Evolutionary conservation across 2,888 invertebrate species (phyloP).

Genomic region (Cryptops parisi): DNA sequence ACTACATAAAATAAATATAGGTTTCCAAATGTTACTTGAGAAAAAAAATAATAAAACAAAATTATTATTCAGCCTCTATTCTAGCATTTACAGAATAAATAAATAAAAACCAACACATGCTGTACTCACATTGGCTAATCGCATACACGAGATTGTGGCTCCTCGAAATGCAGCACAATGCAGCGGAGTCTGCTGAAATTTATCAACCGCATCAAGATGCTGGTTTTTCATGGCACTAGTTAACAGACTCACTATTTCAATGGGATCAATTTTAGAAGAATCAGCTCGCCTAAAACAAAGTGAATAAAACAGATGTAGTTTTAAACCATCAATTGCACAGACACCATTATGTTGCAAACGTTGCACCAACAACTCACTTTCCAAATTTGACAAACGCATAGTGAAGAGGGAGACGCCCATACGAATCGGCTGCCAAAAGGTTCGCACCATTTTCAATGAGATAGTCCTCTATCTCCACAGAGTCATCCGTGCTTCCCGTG

Average conservation of each 20-base stretch:
- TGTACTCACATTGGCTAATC: conserved; percentile 28
- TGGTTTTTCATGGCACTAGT: conserved; percentile 30
- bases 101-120: neutral
- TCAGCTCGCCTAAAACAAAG: conserved; percentile 23
- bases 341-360: neutral
- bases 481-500: conserved; percentile 32
- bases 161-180: conserved; percentile 36
- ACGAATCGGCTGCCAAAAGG: conserved; percentile 27
- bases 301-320: neutral
- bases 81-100: too few relatives aligned
- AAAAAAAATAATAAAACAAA: neutral
- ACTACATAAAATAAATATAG: neutral
- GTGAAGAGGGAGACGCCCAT: conserved; percentile 34
- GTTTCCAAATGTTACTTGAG: neutral
- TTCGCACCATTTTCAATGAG: conserved; percentile 32
- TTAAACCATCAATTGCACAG: neutral
- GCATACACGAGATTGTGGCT: conserved; percentile 36
- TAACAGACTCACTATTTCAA: conserved; percentile 33
- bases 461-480: conserved; percentile 34
- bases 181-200: conserved; percentile 30
- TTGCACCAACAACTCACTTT: conserved; percentile 21
- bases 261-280: conserved; percentile 30
- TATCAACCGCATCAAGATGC: conserved; percentile 29
- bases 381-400: conserved; percentile 34
- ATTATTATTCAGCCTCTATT: too few relatives aligned